Evolutionary conservation across 2,797 vertebrate species (phyloP), one percentile per base, ranked within the genome.

Genomic region (Notoglanidium macrostoma): DNA sequence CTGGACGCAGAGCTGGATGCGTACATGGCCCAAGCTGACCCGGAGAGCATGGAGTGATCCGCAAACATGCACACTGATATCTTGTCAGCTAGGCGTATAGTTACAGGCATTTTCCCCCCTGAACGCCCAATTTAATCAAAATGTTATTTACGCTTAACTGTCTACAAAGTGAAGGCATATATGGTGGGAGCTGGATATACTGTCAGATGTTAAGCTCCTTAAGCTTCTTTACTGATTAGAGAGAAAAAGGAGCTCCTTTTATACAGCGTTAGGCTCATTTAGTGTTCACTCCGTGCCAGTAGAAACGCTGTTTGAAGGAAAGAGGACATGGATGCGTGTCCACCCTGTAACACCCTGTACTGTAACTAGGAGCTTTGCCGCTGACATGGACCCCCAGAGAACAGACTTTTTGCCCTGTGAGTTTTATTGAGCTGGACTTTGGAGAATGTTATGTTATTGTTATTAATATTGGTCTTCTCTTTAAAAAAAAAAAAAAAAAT

Each of bases 11-110:
- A 99, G 93, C 94, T 99, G 92, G 98, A 99, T 5, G 98, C 98
- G 0, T 99, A 99, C 95, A 99, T 99, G 98, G 97, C 98, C 11
- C 98, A 99, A 90, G 97, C 98, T 3, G 98, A 99, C 89, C 96
- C 97, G 0, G 97, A 99, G 84, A 93, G 96, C 0, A 95, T 97
- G 89, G 98, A 99, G 91, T 99, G 90, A 89, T 54, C 86, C 63
- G 80, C 70, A 54, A 10, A 67, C 44, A 68, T 35, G 87, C 63
- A 74, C 87, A 51, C 83, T 73, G 35, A 17, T 23, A 35, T 76
- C 5, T 21, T 49, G 51, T 84, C 82, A 59, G 63, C 44, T 32
- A 78, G 51, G 40, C 74, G 17, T 65, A 40, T 49, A 73, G 55
- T 85, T 32, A 32, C 68, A 44, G 83, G 68, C 70, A 17, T 83